Evolutionary conservation across 2,113 vertebrate species (phyloP).

Genomic region (Rhizomys pruinosus): DNA sequence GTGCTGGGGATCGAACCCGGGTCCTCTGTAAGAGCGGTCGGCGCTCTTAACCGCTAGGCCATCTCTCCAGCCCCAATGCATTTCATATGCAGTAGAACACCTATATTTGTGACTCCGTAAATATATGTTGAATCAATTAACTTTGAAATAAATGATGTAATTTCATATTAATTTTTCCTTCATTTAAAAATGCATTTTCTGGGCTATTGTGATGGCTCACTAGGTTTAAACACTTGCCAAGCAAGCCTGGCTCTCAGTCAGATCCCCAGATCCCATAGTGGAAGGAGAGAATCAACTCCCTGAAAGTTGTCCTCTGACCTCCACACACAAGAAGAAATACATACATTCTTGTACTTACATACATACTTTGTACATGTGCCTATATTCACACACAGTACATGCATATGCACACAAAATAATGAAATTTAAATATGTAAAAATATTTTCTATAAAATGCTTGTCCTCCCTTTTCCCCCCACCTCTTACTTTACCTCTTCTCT

Average conservation of each 20-base stretch:
- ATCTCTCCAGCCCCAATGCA: not conserved
- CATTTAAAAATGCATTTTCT: slow-evolving; percentile 18
- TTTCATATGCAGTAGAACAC: not conserved
- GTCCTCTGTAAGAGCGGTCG: no score
- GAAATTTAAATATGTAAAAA: slow-evolving; percentile 1
- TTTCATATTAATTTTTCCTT: slow-evolving; percentile 1
- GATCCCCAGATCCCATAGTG: not conserved
- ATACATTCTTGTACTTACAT: not conserved
- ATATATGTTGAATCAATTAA: not conserved
- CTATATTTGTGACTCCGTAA: not conserved
- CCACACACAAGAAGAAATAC: not conserved
- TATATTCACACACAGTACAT: no score
- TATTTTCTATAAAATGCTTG: not conserved
- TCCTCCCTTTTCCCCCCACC: not conserved
- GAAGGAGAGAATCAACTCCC: not conserved
- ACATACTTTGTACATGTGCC: not conserved
- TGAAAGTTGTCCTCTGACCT: not conserved
- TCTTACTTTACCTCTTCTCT: not conserved
- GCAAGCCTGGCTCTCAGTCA: not conserved
- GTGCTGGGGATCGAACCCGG: no score
- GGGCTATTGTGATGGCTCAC: no score
- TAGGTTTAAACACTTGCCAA: not conserved
- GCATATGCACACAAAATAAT: not conserved
- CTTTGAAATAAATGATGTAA: not conserved
- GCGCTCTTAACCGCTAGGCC: no score